Evolutionary conservation across 1,140 invertebrate species (phyloP).

Genomic region (Heterodera schachtii): DNA sequence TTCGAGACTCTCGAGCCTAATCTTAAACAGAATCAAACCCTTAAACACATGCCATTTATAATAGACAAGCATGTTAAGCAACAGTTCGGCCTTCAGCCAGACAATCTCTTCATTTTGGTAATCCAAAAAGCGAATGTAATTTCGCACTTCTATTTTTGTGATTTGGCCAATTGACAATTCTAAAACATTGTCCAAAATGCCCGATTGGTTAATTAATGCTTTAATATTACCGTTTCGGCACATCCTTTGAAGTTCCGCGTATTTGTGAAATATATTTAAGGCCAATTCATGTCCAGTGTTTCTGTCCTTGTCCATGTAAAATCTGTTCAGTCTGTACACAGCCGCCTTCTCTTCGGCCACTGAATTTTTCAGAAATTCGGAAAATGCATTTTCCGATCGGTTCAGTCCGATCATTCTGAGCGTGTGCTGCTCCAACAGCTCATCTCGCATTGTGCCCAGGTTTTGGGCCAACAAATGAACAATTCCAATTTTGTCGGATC

Average conservation of each 20-base stretch:
- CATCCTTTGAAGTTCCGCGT: neutral
- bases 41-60: neutral
- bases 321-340: neutral
- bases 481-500: neutral
- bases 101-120: neutral
- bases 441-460: neutral
- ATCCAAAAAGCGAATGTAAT: neutral
- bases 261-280: neutral
- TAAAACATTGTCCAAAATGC: neutral
- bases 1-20: no score
- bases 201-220: neutral
- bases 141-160: neutral
- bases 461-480: neutral
- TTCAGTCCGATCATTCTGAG: neutral
- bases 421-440: neutral
- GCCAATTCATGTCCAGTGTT: neutral
- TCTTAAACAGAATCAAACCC: no score
- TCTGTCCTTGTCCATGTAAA: neutral
- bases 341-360: neutral
- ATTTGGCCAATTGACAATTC: neutral
- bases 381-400: neutral
- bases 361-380: neutral
- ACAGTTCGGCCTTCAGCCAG: neutral
- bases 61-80: neutral
- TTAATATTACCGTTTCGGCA: neutral